These are phyloP conservation scores for honey bee (Apis mellifera) DNA, from an alignment of 1,140 invertebrate genomes.

Conservation along the genomic window DNA sequence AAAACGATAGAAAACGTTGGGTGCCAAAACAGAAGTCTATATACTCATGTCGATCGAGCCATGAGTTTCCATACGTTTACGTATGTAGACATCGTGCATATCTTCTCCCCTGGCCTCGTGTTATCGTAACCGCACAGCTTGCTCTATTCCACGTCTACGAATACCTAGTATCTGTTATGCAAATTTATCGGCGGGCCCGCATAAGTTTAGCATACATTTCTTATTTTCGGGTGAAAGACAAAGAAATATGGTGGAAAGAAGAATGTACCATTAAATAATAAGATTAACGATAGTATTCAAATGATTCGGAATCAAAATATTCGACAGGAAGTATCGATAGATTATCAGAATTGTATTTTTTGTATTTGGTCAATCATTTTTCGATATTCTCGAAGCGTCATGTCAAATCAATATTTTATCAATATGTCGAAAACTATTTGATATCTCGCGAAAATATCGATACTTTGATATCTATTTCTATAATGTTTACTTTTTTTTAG, in stretches of 20 bases:
- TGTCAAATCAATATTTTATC: too few relatives aligned
- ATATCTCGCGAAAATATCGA: too few relatives aligned
- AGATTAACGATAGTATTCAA: not conserved
- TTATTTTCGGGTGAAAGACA: conserved; percentile 63
- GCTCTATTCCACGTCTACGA: conserved; percentile 66
- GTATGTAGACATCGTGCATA: conserved; percentile 46
- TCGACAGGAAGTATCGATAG: too few relatives aligned
- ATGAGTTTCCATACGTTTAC: conserved; percentile 12
- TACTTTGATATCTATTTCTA: too few relatives aligned
- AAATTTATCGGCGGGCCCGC: conserved; percentile 65
- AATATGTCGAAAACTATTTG: too few relatives aligned
- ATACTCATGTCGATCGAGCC: conserved; percentile 25
- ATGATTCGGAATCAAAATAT: not conserved
- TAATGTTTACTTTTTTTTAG: too few relatives aligned
- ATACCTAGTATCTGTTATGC: conserved; percentile 67
- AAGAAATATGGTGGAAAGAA: not conserved
- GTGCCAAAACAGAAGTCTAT: conserved; percentile 57
- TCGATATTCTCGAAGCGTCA: too few relatives aligned
- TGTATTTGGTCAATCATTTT: too few relatives aligned
- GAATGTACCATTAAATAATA: too few relatives aligned
- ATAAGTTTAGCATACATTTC: conserved; percentile 72
- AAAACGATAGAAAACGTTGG: conserved; percentile 27
- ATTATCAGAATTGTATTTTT: too few relatives aligned
- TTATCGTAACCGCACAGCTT: conserved; percentile 70
- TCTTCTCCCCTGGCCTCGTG: conserved; percentile 53